These are phyloP conservation scores for Ivindomyrus marchei DNA, from an alignment of 2,113 vertebrate species.

Conservation along the genomic window DNA sequence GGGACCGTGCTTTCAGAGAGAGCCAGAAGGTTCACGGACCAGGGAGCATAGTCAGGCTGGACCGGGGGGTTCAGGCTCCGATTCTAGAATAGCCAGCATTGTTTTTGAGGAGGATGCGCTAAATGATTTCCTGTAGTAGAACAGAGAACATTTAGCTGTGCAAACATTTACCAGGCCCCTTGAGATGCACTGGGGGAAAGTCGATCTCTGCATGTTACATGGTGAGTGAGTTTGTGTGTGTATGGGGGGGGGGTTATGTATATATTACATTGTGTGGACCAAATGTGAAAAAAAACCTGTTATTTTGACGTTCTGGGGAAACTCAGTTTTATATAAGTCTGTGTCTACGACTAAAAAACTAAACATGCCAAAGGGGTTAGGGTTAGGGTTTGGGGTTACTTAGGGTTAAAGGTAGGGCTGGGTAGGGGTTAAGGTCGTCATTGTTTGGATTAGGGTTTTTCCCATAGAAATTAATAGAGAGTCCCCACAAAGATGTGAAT, in stretches of 20 bases:
- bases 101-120: background rate
- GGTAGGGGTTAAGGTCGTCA: no score
- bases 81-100: background rate
- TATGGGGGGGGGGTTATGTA: background rate
- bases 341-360: no score
- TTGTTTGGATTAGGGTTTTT: no score
- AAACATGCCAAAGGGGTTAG: no score
- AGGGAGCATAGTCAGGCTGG: background rate
- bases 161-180: background rate
- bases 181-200: background rate
- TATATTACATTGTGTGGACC: no score
- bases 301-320: no score
- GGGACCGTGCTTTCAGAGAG: background rate
- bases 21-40: background rate
- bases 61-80: background rate
- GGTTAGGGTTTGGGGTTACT: no score
- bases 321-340: no score
- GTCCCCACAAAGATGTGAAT: no score
- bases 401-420: no score
- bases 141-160: background rate
- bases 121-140: background rate
- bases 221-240: background rate
- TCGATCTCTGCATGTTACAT: background rate
- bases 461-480: no score
- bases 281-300: no score